A percentile compares a stretch with the other conserved stretches of the same genome.
phyloP scores from a whole-genome alignment of 1,140 invertebrate species.

The Brachionus asplanchnoidis region DNA sequence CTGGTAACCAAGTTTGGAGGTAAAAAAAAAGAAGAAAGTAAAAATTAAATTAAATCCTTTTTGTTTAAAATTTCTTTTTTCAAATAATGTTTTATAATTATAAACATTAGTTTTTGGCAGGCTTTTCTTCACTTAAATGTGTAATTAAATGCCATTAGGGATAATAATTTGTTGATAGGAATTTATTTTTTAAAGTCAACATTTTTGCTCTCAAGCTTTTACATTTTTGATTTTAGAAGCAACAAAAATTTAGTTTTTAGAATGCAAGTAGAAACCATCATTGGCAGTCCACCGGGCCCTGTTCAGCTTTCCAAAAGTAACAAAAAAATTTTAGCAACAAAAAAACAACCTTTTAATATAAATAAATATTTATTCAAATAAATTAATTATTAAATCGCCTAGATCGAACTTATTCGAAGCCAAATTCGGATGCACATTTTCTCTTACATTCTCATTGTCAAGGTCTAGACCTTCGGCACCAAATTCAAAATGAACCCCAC shows the following conservation, averaged over 20 bases:
- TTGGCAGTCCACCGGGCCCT: background rate
- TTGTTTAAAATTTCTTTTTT: background rate
- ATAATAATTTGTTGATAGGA: background rate
- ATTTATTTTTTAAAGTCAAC: background rate
- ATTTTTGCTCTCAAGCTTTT: background rate
- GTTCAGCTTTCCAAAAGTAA: background rate
- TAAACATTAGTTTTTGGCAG: background rate
- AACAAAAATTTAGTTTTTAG: background rate
- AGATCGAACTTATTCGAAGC: background rate
- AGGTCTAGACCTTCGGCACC: background rate
- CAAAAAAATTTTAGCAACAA: background rate
- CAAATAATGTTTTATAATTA: background rate
- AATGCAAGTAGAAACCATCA: slow-evolving; percentile 6
- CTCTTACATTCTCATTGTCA: background rate
- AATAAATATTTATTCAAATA: background rate
- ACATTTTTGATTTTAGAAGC: background rate
- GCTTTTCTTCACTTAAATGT: background rate
- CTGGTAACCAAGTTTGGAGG: background rate
- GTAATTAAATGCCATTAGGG: background rate
- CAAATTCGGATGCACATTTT: background rate
- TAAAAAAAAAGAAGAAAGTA: background rate
- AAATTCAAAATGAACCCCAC: slow-evolving; percentile 48
- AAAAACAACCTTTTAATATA: background rate
- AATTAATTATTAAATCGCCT: background rate
- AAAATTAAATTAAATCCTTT: background rate